Base-by-base conservation (phyloP, 2,113 vertebrate genomes). In the Psettodes erumei region DNA sequence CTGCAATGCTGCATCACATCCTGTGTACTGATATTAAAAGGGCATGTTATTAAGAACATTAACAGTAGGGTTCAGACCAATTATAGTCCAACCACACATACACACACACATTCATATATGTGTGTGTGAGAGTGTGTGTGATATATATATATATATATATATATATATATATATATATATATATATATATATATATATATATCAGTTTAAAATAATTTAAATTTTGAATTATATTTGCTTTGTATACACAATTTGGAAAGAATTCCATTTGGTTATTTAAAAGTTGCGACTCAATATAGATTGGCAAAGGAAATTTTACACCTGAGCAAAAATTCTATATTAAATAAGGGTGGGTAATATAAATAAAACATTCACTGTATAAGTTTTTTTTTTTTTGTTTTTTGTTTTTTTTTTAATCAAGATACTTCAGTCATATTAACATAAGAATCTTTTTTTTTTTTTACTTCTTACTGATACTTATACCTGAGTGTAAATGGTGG, bases 21-120 rank as follows among this genome's bases (percentile, higher is more conserved):
- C 70, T 75, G 61, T 75, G n/a, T 69, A 55, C 70, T 32, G 37
- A 68, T 15, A 5, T 27, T 74, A 55, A 70, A 45, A 35, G 48
- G 27, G 18, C 53, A 60, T 2, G 45, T 4, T 8, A 60, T 32
- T 70, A 54, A 13, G 51, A 68, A 33, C 8, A 18, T 21, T 35
- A 48, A 48, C 19, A 27, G 27, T 11, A 56, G n/a, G 27, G 10
- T 28, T 72, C 23, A 12, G 38, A 13, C 12, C 13, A 12, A 12
- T 25, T 33, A 37, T 8, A 43, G 25, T 45, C n/a, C n/a, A 43
- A 28, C 45, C 8, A 40, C 12, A 13, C 13, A 12, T 40, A 18
- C n/a, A n/a, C n/a, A n/a, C n/a, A n/a, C n/a, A n/a, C n/a, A n/a
- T n/a, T n/a, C n/a, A n/a, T n/a, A n/a, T n/a, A n/a, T n/a, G n/a